These are phyloP conservation scores for Xylocampa areola DNA, from an alignment of 2,888 invertebrate genomes.

Conservation along the genomic window DNA sequence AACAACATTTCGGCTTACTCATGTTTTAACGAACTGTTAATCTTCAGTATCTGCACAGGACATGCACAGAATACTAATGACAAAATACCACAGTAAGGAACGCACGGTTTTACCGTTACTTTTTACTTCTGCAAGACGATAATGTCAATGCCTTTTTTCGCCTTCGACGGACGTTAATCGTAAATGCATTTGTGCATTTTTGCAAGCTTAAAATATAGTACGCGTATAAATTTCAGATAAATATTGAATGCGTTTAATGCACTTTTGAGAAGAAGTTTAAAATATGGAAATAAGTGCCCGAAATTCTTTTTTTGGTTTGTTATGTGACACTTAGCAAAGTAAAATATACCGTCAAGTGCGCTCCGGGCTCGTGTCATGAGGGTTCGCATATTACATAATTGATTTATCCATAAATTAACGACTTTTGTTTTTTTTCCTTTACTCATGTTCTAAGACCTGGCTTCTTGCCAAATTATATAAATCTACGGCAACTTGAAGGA, in stretches of 20 bases:
- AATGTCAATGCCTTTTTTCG: slow-evolving; percentile 47
- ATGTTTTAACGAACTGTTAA: slow-evolving; percentile 42
- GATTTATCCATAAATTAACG: no score
- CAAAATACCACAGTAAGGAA: slow-evolving; percentile 20
- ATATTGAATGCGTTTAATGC: slow-evolving; percentile 9
- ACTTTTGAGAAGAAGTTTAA: slow-evolving; percentile 26
- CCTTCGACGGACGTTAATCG: slow-evolving; percentile 17
- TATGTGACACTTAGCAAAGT: no score
- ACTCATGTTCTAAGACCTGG: no score
- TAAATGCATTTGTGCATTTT: slow-evolving; percentile 34
- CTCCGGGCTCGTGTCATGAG: no score
- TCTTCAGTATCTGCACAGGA: slow-evolving; percentile 25
- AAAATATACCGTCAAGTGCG: no score
- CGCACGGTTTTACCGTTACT: slow-evolving; percentile 44
- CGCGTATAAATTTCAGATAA: slow-evolving; percentile 37
- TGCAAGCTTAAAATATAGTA: background rate
- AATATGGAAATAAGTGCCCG: slow-evolving; percentile 22
- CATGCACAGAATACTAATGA: slow-evolving; percentile 42
- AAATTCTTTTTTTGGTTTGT: slow-evolving; percentile 24
- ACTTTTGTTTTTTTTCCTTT: no score
- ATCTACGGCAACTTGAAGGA: no score
- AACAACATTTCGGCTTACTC: slow-evolving; percentile 31
- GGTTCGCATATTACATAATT: no score
- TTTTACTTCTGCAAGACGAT: slow-evolving; percentile 35
- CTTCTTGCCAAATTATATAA: no score